Conservation (phyloP, 2,113 vertebrate species). For the Cromileptes altivelis region DNA sequence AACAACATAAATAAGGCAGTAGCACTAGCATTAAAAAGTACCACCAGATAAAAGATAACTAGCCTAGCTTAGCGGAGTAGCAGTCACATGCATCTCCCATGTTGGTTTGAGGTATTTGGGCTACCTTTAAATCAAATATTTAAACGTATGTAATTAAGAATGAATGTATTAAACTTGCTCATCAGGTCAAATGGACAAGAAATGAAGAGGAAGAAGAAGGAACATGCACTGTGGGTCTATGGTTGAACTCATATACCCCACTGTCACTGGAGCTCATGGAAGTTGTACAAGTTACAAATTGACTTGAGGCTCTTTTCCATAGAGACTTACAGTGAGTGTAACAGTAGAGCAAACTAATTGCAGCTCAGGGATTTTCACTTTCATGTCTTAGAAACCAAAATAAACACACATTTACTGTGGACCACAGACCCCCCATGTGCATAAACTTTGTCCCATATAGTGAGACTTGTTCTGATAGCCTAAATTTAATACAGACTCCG, state of each 20-base stretch:
- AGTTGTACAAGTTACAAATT: conserved; percentile 53
- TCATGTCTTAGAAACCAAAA: conserved; percentile 66
- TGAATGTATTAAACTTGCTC: neutral
- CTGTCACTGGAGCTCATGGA: conserved; percentile 48
- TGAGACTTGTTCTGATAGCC: conserved; percentile 37
- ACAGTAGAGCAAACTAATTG: conserved; percentile 66
- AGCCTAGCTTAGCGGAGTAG: neutral
- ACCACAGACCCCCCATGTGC: conserved; percentile 64
- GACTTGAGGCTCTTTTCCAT: conserved; percentile 51
- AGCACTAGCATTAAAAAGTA: neutral
- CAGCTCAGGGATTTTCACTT: conserved; percentile 70
- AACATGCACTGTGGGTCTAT: conserved; percentile 13
- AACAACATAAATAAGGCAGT: neutral
- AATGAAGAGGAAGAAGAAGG: neutral
- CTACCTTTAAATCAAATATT: neutral
- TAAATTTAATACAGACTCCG: conserved; percentile 40
- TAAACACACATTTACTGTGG: conserved; percentile 64
- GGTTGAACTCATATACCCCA: conserved; percentile 24
- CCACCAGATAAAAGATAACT: neutral
- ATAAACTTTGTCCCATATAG: conserved; percentile 30
- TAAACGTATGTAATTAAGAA: neutral
- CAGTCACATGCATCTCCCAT: neutral
- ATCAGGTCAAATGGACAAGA: neutral
- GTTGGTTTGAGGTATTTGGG: neutral
- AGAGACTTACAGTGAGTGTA: conserved; percentile 52